Conservation (phyloP, 2,888 invertebrate genomes). For the Chymomyza procnemis region DNA sequence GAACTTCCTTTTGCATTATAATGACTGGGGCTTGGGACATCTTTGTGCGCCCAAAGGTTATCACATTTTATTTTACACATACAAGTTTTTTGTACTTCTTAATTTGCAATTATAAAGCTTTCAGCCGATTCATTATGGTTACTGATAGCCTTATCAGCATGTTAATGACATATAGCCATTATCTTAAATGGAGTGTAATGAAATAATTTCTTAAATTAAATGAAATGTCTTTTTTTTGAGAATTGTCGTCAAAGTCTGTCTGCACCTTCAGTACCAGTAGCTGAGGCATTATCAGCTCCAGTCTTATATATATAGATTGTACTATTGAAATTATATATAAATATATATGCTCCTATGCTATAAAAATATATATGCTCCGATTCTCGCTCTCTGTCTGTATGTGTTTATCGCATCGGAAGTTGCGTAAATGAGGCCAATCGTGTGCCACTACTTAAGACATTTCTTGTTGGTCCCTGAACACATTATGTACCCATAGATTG, state of each 20-base stretch:
- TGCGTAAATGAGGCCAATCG: slow-evolving; percentile 61
- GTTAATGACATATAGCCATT: slow-evolving; percentile 40
- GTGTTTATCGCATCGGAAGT: slow-evolving; percentile 72
- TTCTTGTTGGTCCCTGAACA: not conserved
- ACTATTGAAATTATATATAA: no score
- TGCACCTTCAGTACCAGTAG: not conserved
- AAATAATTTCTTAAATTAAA: slow-evolving; percentile 69
- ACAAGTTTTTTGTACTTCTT: slow-evolving; percentile 2
- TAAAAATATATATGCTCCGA: not conserved
- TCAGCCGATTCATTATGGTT: slow-evolving; percentile 50
- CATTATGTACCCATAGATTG: not conserved
- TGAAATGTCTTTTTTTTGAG: not conserved
- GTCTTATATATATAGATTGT: no score
- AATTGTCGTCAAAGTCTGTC: slow-evolving; percentile 9
- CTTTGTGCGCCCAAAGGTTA: no score
- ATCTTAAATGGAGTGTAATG: slow-evolving; percentile 26
- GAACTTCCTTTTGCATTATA: no score
- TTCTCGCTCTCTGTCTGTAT: slow-evolving; percentile 10
- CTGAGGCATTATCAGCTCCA: no score
- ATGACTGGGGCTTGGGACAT: no score
- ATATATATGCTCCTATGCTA: not conserved
- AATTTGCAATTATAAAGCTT: not conserved
- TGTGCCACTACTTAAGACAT: slow-evolving; percentile 4
- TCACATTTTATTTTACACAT: not conserved
- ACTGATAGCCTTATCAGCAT: slow-evolving; percentile 54